Percentiles rank a stretch among this genome's conserved stretches.
phyloP scores from a whole-genome alignment of 2,113 vertebrate species.

The Microcebus griseorufus region DNA sequence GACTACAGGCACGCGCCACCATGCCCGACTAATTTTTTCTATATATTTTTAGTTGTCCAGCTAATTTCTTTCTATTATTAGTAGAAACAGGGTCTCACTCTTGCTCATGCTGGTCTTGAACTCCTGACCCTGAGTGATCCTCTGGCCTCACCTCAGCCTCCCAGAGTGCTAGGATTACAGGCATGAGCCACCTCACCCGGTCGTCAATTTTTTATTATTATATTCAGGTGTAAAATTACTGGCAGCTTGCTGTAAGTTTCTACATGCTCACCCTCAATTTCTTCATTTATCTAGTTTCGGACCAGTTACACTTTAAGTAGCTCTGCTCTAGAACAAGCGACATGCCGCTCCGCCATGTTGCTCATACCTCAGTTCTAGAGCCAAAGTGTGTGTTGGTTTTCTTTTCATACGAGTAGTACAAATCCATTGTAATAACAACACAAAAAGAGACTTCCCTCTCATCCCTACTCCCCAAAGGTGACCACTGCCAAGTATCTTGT shows the following conservation, averaged over 20 bases:
- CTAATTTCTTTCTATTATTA: too few species aligned
- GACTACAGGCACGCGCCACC: too few species aligned
- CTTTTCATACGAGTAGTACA: neutral
- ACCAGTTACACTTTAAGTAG: neutral
- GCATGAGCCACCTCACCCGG: too few species aligned
- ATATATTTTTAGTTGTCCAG: too few species aligned
- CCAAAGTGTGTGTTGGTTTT: neutral
- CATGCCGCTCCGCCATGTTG: neutral
- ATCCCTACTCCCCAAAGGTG: neutral
- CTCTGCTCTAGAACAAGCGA: neutral
- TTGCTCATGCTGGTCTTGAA: too few species aligned
- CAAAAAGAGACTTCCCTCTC: neutral
- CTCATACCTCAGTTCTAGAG: neutral
- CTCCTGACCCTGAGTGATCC: too few species aligned
- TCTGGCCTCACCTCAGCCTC: too few species aligned
- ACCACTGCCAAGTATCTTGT: neutral
- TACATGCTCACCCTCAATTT: neutral
- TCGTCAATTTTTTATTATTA: neutral
- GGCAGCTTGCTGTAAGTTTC: too few species aligned
- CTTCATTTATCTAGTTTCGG: neutral
- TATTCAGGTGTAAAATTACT: neutral
- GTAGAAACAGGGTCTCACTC: too few species aligned
- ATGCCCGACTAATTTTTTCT: too few species aligned
- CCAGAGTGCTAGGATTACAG: too few species aligned
- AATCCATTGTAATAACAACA: neutral